A percentile compares a stretch with the other conserved stretches of the same genome.
Evolutionary conservation across 2,113 vertebrate genomes (phyloP).

Genomic region (Leptobrachium ailaonicum): DNA sequence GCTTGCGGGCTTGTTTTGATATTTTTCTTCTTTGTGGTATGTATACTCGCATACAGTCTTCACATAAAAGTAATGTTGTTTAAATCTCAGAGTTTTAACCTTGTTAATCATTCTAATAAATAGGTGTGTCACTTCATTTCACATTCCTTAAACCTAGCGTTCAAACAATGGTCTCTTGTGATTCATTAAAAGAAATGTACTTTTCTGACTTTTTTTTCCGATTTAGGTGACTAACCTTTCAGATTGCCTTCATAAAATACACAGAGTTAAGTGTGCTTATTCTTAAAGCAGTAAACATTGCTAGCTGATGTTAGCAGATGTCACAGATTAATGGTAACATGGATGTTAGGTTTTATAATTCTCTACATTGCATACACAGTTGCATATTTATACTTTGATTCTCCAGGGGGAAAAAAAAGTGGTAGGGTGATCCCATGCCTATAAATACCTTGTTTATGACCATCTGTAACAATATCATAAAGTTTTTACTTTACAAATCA

Average conservation of each 20-base stretch:
- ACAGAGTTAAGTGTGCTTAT: neutral
- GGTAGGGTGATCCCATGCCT: too few relatives aligned
- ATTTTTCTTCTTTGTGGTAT: constrained; percentile 78
- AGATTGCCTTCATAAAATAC: neutral
- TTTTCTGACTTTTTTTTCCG: constrained; percentile 2
- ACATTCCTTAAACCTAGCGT: constrained; percentile 35
- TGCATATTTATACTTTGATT: too few relatives aligned
- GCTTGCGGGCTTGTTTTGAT: constrained; percentile 80
- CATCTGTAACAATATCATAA: too few relatives aligned
- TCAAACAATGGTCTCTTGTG: constrained; percentile 38
- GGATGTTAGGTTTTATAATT: too few relatives aligned
- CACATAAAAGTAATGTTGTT: constrained; percentile 78
- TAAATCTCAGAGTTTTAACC: constrained; percentile 72
- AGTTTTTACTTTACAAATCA: too few relatives aligned
- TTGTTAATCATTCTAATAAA: constrained; percentile 78
- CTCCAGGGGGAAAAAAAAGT: too few relatives aligned
- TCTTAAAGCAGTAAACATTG: neutral
- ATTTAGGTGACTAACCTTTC: constrained; percentile 17
- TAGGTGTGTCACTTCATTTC: constrained; percentile 53
- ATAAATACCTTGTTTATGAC: too few relatives aligned
- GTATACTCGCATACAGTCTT: constrained; percentile 76
- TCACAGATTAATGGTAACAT: too few relatives aligned
- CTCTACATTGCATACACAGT: too few relatives aligned
- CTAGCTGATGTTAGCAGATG: neutral
- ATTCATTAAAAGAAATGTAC: constrained; percentile 20